Base-by-base conservation (phyloP, 2,888 invertebrate species). In the Caenorhabditis doughertyi region DNA sequence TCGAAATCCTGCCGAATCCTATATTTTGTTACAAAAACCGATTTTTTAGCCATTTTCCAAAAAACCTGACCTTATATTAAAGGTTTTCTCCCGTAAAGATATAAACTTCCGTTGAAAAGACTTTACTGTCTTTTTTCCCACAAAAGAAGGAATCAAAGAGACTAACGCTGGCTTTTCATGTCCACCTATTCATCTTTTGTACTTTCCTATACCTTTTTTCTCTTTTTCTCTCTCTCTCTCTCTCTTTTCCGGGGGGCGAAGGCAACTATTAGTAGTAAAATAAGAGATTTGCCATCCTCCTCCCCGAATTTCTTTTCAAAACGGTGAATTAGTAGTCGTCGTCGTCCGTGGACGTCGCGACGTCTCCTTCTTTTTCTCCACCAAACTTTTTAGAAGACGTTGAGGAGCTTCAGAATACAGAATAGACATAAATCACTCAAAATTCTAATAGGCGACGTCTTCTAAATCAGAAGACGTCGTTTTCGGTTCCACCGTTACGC, bases 191-290 rank as follows among this genome's bases (percentile, higher is more conserved):
- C 60, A 44, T 62, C 47, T 62, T 29, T 62, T 62, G 62, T 47
- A 62, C 62, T 62, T 3, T n/a, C n/a, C n/a, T n/a, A n/a, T n/a
- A n/a, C n/a, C n/a, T n/a, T n/a, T n/a, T n/a, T n/a, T n/a, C n/a
- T n/a, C n/a, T n/a, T n/a, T 44, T 29, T 62, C 18, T 47, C 18
- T 35, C 23, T 27, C 27, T 44, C 21, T 62, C 9, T 44, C 18
- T 58, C 39, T 27, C 29, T 47, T 47, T 62, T 47, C 62, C 47
- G 62, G 44, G 29, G 44, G 5, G 9, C 13, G 25, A 25, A 53
- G 51, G 51, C 51, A 49, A 64, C 47, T 60, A 60, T 60, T 60
- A 60, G 60, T 42, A 60, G 60, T 60, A 42, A 60, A 60, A 60
- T 60, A 58, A 58, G 32, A 49, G 64, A 32, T 29, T 64, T 49